A percentile compares a stretch with the other conserved stretches of the same genome.
Evolutionary conservation across 2,797 vertebrate genomes (phyloP).

Genomic region (Tolypeutes matacus): DNA sequence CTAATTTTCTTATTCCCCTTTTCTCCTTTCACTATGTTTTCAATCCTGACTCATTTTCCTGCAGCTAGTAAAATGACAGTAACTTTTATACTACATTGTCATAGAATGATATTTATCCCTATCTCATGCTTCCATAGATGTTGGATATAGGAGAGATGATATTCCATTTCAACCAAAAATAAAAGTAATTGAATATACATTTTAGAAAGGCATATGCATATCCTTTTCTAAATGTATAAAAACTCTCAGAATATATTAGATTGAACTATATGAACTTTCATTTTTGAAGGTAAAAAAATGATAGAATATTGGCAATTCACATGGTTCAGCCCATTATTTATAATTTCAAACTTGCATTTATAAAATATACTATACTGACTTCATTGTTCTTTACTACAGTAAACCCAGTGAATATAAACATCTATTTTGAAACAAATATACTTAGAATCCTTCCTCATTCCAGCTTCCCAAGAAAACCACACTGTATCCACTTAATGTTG

Average conservation of each 20-base stretch:
- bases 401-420: constrained; percentile 22
- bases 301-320: not conserved
- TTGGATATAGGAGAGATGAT: not conserved
- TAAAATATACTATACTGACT: not conserved
- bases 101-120: not conserved
- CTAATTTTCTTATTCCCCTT: not conserved
- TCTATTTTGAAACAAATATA: constrained; percentile 70
- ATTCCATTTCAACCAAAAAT: not conserved
- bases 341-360: constrained; percentile 6
- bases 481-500: constrained; percentile 62
- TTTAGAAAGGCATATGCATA: not conserved
- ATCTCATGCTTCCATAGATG: not conserved
- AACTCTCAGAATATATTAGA: not conserved
- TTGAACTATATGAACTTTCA: not conserved
- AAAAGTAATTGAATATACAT: not conserved
- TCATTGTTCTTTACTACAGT: constrained; percentile 10
- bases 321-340: not conserved
- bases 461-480: constrained; percentile 71
- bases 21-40: not conserved
- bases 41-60: not conserved
- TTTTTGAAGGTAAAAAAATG: constrained; percentile 27
- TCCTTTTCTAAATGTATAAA: constrained; percentile 6
- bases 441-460: constrained; percentile 50
- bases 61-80: not conserved
- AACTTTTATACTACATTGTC: not conserved